These are phyloP conservation scores for Atherinomorus stipes DNA, from an alignment of 2,113 vertebrate species.

Conservation along the genomic window DNA sequence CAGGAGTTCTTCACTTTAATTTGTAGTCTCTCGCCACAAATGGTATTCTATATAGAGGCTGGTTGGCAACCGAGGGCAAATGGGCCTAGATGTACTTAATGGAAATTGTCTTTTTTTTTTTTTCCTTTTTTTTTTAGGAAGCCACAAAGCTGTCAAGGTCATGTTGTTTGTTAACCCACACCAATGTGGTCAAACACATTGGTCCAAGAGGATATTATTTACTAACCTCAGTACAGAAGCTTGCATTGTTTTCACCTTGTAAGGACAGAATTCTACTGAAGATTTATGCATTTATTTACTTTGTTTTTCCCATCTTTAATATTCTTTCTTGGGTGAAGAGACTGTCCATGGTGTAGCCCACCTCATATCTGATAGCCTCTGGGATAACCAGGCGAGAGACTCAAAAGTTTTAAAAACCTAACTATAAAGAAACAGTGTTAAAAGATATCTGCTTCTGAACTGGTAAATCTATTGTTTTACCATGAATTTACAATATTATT, in stretches of 20 bases:
- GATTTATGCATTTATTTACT: too few species aligned
- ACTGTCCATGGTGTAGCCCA: too few species aligned
- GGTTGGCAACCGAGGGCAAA: slow-evolving; percentile 24
- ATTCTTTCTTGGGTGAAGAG: too few species aligned
- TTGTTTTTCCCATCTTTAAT: too few species aligned
- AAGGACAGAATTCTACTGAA: too few species aligned
- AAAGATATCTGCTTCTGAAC: too few species aligned
- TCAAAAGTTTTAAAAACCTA: too few species aligned
- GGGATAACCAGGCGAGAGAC: too few species aligned
- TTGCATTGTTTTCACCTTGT: neutral
- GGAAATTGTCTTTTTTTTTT: neutral
- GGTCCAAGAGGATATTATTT: neutral
- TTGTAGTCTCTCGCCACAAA: slow-evolving; percentile 14
- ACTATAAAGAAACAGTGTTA: too few species aligned
- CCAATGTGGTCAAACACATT: neutral
- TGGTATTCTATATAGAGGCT: slow-evolving; percentile 18
- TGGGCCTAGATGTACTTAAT: slow-evolving; percentile 10
- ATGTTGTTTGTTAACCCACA: neutral
- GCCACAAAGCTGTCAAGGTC: neutral
- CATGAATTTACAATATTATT: too few species aligned
- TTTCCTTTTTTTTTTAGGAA: neutral
- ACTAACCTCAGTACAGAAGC: neutral
- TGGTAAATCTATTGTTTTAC: too few species aligned
- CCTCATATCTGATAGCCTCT: too few species aligned
- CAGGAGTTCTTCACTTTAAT: slow-evolving; percentile 26